These are phyloP conservation scores for Aptenodytes patagonicus DNA, from an alignment of 2,113 vertebrate genomes.

Conservation along the genomic window DNA sequence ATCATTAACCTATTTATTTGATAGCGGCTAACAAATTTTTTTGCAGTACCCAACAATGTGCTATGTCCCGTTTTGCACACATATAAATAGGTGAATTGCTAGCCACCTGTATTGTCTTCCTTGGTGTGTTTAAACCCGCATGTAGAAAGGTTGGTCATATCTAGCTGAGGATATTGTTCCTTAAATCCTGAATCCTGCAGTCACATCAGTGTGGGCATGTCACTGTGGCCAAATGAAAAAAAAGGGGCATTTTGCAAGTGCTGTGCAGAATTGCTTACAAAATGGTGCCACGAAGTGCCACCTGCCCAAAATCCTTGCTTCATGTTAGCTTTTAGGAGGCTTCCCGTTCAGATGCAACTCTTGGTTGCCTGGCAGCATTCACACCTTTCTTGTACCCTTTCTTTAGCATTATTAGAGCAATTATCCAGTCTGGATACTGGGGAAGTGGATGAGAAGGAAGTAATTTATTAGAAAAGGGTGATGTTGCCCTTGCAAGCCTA, in stretches of 20 bases:
- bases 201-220: not conserved
- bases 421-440: not conserved
- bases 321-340: not conserved
- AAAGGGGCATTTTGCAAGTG: not conserved
- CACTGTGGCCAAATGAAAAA: not conserved
- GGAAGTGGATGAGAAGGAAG: not conserved
- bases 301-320: not conserved
- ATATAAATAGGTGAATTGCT: not conserved
- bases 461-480: not conserved
- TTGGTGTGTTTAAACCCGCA: not conserved
- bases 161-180: not conserved
- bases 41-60: not conserved
- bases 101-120: not conserved
- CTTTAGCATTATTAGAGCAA: not conserved
- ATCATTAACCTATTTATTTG: not conserved
- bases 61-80: not conserved
- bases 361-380: not conserved
- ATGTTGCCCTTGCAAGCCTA: not conserved
- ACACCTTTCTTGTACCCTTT: not conserved
- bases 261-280: not conserved
- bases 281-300: not conserved
- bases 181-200: not conserved
- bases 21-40: not conserved
- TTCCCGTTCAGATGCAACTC: not conserved
- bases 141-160: not conserved